Evolutionary conservation across 2,113 vertebrate genomes (phyloP).

Genomic region (Apeltes quadracus): DNA sequence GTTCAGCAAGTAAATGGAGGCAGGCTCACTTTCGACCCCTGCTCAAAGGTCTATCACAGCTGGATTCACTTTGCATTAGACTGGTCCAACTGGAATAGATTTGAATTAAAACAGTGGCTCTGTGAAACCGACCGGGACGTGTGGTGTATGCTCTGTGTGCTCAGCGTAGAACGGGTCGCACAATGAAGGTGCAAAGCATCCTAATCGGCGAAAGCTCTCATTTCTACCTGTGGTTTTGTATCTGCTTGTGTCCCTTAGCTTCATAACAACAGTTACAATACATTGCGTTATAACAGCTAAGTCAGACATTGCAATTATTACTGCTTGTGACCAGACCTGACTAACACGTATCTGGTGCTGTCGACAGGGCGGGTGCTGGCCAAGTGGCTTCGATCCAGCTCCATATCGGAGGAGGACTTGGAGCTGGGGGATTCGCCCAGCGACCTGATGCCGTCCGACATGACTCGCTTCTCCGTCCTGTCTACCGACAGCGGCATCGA

Average conservation of each 20-base stretch:
- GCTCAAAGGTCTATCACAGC: not conserved
- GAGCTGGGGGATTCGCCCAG: slow-evolving; percentile 81
- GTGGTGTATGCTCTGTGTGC: not conserved
- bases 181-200: not conserved
- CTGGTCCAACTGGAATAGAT: not conserved
- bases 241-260: too few species aligned
- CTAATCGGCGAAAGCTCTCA: not conserved
- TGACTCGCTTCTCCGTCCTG: slow-evolving; percentile 85
- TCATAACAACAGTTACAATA: not conserved
- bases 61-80: not conserved
- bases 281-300: not conserved
- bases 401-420: slow-evolving; percentile 73
- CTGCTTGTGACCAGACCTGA: not conserved
- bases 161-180: not conserved
- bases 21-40: not conserved
- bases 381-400: slow-evolving; percentile 82
- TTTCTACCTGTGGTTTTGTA: slow-evolving; percentile 1
- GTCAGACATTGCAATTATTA: not conserved
- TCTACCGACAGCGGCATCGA: slow-evolving; percentile 95
- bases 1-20: too few species aligned
- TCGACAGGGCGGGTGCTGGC: slow-evolving; percentile 88
- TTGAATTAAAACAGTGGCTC: not conserved
- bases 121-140: not conserved
- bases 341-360: not conserved
- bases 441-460: slow-evolving; percentile 67